Percentiles rank a stretch among this genome's conserved stretches.
These are phyloP conservation scores for Anas platyrhynchos DNA, from an alignment of 2,113 vertebrate species.

Conservation along the genomic window DNA sequence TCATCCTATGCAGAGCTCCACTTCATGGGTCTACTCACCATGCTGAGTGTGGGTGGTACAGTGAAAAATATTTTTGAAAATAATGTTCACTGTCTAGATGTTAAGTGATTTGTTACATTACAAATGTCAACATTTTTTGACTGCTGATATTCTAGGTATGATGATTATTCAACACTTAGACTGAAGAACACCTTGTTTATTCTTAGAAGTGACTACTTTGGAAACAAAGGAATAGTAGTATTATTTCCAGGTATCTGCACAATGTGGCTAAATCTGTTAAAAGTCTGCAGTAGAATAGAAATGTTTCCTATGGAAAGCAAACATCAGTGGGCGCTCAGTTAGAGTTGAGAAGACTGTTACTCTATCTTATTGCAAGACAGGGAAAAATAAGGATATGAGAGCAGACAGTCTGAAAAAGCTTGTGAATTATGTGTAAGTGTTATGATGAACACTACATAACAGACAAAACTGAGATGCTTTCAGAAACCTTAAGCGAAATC, in stretches of 20 bases:
- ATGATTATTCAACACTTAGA: background rate
- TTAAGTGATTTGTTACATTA: background rate
- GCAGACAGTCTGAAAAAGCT: background rate
- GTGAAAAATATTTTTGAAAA: background rate
- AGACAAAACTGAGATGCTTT: background rate
- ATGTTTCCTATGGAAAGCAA: background rate
- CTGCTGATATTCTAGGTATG: background rate
- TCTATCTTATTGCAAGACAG: background rate
- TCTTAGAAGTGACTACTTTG: background rate
- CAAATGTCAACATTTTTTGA: background rate
- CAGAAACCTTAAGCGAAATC: background rate
- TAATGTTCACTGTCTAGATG: accelerated
- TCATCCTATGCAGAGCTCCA: background rate
- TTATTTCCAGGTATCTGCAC: background rate
- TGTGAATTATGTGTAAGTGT: background rate
- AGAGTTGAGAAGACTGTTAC: background rate
- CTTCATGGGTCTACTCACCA: background rate
- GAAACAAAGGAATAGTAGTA: background rate
- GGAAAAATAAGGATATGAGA: background rate
- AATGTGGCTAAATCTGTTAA: background rate
- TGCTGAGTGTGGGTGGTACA: background rate
- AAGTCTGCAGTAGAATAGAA: background rate
- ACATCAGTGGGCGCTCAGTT: background rate
- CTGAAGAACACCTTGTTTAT: background rate
- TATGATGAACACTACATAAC: background rate